Evolutionary conservation across 2,113 vertebrate genomes (phyloP).

Genomic region (Alethe diademata): DNA sequence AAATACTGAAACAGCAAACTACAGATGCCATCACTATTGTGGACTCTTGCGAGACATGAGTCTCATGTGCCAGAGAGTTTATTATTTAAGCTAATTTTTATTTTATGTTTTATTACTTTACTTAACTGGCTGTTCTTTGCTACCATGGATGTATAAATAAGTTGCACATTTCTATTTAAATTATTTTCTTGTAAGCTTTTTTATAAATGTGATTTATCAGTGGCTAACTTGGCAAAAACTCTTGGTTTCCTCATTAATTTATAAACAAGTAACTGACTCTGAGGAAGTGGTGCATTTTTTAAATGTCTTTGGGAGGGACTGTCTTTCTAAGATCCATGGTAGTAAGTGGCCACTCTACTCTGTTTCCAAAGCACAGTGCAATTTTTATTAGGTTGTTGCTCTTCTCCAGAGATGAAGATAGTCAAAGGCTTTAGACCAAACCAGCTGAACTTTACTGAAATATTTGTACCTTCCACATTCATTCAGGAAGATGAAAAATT

Average conservation of each 20-base stretch:
- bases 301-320: background rate
- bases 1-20: background rate
- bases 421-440: background rate
- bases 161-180: background rate
- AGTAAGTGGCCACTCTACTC: background rate
- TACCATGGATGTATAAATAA: background rate
- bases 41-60: background rate
- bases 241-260: constrained; percentile 13
- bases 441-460: background rate
- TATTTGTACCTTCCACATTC: background rate
- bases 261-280: constrained; percentile 46
- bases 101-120: background rate
- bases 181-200: constrained; percentile 18
- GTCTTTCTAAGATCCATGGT: background rate
- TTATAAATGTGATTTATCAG: constrained; percentile 36
- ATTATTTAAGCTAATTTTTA: background rate
- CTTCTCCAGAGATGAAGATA: background rate
- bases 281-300: background rate
- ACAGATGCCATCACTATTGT: background rate
- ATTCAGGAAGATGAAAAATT: background rate
- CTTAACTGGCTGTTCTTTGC: background rate
- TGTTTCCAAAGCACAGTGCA: background rate
- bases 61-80: background rate
- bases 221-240: constrained; percentile 38
- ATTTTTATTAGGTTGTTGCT: background rate